Conservation (phyloP, 2,888 invertebrate genomes). For the Meloe dianella region DNA sequence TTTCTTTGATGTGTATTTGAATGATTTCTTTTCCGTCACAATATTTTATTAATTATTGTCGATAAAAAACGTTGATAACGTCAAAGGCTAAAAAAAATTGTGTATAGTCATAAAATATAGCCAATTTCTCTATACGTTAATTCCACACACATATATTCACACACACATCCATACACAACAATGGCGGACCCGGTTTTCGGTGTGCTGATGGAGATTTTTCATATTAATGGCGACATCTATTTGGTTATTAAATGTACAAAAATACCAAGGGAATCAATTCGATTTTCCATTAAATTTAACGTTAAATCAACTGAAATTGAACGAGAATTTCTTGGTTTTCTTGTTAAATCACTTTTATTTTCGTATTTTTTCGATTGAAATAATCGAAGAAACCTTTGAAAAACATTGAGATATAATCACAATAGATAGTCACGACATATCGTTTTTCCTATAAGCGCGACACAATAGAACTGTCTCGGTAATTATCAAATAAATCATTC, state of each 20-base stretch:
- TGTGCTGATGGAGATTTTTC: constrained; percentile 38
- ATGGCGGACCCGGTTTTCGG: constrained; percentile 60
- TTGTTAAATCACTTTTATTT: neutral
- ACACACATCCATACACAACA: constrained; percentile 41
- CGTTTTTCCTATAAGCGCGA: neutral
- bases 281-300: neutral
- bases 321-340: neutral
- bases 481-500: too few species aligned
- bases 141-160: neutral
- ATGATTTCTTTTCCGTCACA: neutral
- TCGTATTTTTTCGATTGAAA: neutral
- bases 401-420: neutral
- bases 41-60: neutral
- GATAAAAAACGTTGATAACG: constrained; percentile 2
- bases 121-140: neutral
- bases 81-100: neutral
- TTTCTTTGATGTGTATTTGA: neutral
- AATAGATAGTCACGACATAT: neutral
- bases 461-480: too few species aligned
- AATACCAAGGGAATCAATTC: neutral
- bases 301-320: neutral
- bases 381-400: neutral
- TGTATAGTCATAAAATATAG: neutral
- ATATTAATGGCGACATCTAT: constrained; percentile 53
- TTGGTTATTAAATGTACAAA: constrained; percentile 13